A percentile compares a stretch with the other conserved stretches of the same genome.
These are phyloP conservation scores for Brachionus koreanus DNA, from an alignment of 1,140 invertebrate species.

Conservation along the genomic window DNA sequence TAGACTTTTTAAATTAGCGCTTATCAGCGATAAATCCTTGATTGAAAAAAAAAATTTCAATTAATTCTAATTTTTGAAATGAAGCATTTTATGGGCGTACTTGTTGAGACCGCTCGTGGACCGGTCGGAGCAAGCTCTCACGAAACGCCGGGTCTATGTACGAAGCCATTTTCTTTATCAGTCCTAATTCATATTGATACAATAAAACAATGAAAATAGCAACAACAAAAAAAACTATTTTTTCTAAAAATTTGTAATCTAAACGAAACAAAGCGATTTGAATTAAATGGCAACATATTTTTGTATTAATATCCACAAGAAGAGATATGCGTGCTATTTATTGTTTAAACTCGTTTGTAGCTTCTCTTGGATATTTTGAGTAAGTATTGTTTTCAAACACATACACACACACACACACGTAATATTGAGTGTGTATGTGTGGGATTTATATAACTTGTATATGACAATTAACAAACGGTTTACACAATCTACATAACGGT, in stretches of 20 bases:
- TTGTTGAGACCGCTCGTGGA: neutral
- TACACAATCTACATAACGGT: neutral
- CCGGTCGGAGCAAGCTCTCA: neutral
- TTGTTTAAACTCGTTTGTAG: constrained; percentile 8
- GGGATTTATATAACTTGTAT: neutral
- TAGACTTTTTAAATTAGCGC: constrained; percentile 69
- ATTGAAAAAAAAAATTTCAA: constrained; percentile 46
- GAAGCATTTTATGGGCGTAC: neutral
- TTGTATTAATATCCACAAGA: constrained; percentile 22
- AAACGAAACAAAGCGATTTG: neutral
- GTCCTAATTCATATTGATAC: neutral
- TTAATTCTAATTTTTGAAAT: neutral
- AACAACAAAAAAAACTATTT: neutral
- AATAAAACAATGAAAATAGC: neutral
- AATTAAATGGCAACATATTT: constrained; percentile 28
- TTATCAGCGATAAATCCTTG: constrained; percentile 73
- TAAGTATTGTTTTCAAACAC: neutral
- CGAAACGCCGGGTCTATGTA: constrained; percentile 41
- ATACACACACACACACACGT: neutral
- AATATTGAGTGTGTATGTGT: neutral
- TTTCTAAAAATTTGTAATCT: neutral
- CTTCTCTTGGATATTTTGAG: neutral
- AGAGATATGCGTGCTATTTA: constrained; percentile 30
- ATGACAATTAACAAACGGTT: constrained; percentile 22
- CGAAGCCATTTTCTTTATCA: constrained; percentile 30